Conservation (phyloP, 2,113 vertebrate species). For the Caretta caretta region DNA sequence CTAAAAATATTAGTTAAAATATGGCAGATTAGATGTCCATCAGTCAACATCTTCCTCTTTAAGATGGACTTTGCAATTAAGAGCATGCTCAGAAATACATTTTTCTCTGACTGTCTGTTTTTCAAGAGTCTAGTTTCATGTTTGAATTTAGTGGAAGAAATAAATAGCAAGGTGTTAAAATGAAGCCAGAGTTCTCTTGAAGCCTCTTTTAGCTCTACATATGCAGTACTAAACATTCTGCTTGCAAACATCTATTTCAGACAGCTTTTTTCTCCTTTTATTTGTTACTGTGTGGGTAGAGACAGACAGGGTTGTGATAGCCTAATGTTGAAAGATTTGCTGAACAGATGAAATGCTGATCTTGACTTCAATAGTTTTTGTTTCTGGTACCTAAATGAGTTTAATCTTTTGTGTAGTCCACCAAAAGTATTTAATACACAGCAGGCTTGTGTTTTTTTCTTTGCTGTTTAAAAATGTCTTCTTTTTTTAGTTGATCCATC, state of each 20-base stretch:
- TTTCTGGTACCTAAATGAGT: neutral
- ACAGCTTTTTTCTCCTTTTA: neutral
- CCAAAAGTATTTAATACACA: neutral
- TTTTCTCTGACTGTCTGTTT: neutral
- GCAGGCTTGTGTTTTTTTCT: neutral
- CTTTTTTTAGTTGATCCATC: neutral
- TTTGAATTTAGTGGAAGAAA: neutral
- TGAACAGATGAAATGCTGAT: neutral
- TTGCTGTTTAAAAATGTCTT: neutral
- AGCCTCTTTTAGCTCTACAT: neutral
- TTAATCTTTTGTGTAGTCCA: neutral
- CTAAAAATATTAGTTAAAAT: slow-evolving; percentile 4
- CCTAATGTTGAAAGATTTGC: neutral
- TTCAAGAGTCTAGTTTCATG: neutral
- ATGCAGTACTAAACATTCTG: slow-evolving; percentile 9
- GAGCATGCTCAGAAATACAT: neutral
- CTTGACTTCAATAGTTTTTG: neutral
- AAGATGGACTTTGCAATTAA: neutral
- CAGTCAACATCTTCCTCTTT: neutral
- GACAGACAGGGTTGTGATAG: neutral
- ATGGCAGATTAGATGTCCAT: neutral
- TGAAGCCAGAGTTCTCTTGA: neutral
- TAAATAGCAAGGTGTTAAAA: neutral
- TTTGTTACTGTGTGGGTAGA: neutral
- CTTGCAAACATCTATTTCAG: neutral